Evolutionary conservation across 2,888 invertebrate species (phyloP).

Genomic region (Zygaena filipendulae): DNA sequence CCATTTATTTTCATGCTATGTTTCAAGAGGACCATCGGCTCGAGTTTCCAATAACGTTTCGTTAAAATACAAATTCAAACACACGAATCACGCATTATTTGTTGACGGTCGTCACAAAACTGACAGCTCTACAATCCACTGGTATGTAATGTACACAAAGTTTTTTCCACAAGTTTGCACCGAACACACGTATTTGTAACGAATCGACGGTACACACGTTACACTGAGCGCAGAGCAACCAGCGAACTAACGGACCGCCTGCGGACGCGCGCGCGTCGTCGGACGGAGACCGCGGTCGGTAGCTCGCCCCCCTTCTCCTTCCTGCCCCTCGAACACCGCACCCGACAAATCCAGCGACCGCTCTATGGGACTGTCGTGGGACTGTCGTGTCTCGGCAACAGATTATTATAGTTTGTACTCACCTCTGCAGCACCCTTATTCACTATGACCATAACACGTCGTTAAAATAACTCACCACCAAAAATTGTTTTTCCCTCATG

Average conservation of each 20-base stretch:
- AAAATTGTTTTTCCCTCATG: no score
- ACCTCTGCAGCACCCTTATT: no score
- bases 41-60: constrained; percentile 33
- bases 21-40: constrained; percentile 64
- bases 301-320: constrained; percentile 25
- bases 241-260: constrained; percentile 31
- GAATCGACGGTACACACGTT: constrained; percentile 22
- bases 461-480: no score
- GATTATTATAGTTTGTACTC: no score
- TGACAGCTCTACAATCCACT: constrained; percentile 50
- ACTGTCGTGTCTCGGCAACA: constrained; percentile 27
- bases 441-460: no score
- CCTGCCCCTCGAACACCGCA: constrained; percentile 31
- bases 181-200: constrained; percentile 24
- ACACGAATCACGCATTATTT: constrained; percentile 41
- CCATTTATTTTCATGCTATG: constrained; percentile 66
- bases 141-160: constrained; percentile 35
- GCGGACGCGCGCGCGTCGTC: constrained; percentile 20
- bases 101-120: constrained; percentile 46
- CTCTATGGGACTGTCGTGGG: constrained; percentile 40
- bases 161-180: constrained; percentile 43
- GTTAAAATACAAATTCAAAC: constrained; percentile 26
- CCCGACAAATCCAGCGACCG: constrained; percentile 42
- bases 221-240: constrained; percentile 25
- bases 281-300: constrained; percentile 30